A percentile compares a stretch with the other conserved stretches of the same genome.
Conservation (phyloP, 2,113 vertebrate genomes). For the Okapia johnstoni region DNA sequence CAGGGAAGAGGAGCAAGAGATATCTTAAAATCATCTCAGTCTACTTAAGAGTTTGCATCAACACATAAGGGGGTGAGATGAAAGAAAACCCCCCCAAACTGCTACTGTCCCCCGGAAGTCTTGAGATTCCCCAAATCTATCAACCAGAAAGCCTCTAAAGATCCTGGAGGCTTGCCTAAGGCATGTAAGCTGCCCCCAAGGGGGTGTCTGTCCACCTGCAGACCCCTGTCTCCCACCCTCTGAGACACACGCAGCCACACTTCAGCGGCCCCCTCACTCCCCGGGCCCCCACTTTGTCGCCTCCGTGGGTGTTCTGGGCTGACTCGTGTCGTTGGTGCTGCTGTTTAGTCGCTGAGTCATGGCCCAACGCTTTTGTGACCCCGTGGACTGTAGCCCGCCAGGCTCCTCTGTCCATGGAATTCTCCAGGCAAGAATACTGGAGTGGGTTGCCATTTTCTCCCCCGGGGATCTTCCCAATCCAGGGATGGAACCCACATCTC, state of each 20-base stretch:
- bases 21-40: not conserved
- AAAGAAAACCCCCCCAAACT: not conserved
- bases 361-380: not conserved
- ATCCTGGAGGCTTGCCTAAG: not conserved
- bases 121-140: not conserved
- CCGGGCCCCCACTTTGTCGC: not conserved
- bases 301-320: not conserved
- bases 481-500: not conserved
- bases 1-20: not conserved
- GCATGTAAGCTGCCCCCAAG: not conserved
- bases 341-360: rapidly evolving
- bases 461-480: not conserved
- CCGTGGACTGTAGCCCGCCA: not conserved
- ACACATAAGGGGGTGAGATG: not conserved
- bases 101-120: not conserved
- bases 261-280: not conserved
- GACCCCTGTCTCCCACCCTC: not conserved
- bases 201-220: not conserved
- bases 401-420: not conserved
- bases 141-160: not conserved
- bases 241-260: not conserved
- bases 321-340: not conserved
- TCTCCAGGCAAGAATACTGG: not conserved
- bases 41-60: not conserved
- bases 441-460: not conserved